Percentiles rank a stretch among this genome's conserved stretches.
Evolutionary conservation across 1,140 invertebrate species (phyloP).

Genomic region (Zaprionus vittiger): DNA sequence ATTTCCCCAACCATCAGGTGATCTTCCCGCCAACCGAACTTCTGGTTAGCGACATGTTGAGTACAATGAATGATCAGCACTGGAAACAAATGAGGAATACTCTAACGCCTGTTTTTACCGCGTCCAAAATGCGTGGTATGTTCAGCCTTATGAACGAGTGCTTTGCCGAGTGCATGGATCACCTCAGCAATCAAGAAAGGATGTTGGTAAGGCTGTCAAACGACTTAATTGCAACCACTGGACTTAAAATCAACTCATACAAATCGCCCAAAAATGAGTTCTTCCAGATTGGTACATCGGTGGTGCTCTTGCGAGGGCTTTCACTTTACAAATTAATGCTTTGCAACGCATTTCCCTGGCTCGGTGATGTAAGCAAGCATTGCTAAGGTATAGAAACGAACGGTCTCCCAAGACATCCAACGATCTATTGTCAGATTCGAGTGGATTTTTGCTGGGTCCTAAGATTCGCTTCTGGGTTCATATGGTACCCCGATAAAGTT

Average conservation of each 20-base stretch:
- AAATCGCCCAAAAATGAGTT: constrained; percentile 85
- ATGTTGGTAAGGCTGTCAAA: constrained; percentile 71
- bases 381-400: constrained; percentile 86
- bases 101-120: constrained; percentile 86
- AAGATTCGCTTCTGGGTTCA: constrained; percentile 83
- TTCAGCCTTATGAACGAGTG: constrained; percentile 84
- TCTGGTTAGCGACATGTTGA: constrained; percentile 85
- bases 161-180: constrained; percentile 58
- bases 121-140: constrained; percentile 86
- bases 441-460: constrained; percentile 67
- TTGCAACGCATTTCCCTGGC: constrained; percentile 25
- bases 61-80: constrained; percentile 85
- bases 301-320: constrained; percentile 72
- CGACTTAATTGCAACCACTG: constrained; percentile 85
- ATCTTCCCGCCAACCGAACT: constrained; percentile 85
- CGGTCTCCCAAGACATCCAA: constrained; percentile 78
- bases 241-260: constrained; percentile 85
- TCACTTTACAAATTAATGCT: constrained; percentile 71
- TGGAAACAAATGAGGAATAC: constrained; percentile 86
- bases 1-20: constrained; percentile 86
- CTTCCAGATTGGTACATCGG: constrained; percentile 82
- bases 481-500: constrained; percentile 40
- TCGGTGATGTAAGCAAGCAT: constrained; percentile 51
- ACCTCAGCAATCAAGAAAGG: constrained; percentile 28
- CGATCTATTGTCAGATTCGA: constrained; percentile 73